Evolutionary conservation across 2,797 vertebrate species (phyloP).

Genomic region (Chaetophractus vellerosus): DNA sequence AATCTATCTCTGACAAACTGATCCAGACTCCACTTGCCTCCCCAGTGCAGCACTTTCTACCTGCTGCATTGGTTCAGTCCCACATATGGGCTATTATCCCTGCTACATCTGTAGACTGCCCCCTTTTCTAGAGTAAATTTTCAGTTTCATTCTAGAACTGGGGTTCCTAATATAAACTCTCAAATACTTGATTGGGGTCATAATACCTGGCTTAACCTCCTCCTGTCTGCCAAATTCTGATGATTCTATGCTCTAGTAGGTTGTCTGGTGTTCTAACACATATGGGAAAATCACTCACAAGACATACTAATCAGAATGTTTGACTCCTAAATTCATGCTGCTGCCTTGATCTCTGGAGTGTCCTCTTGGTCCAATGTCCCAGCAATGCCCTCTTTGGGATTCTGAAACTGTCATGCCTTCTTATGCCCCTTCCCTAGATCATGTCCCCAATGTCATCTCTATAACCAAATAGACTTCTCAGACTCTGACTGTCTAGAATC

Average conservation of each 20-base stretch:
- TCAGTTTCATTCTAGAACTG: not conserved
- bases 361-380: not conserved
- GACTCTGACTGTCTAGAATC: not conserved
- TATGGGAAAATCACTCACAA: not conserved
- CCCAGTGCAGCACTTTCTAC: too few species aligned
- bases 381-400: not conserved
- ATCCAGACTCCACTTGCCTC: not conserved
- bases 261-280: not conserved
- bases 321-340: not conserved
- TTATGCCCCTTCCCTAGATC: not conserved
- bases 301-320: not conserved
- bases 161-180: not conserved
- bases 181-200: not conserved
- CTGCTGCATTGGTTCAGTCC: not conserved
- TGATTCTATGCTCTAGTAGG: not conserved
- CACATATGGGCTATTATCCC: not conserved
- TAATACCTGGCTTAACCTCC: not conserved
- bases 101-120: not conserved
- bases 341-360: not conserved
- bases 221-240: not conserved
- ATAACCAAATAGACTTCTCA: not conserved
- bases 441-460: not conserved
- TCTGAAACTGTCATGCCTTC: not conserved
- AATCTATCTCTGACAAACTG: not conserved
- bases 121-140: not conserved